A percentile compares a stretch with the other conserved stretches of the same genome.
These are phyloP conservation scores for Stegodyphus dumicola DNA, from an alignment of 1,140 invertebrate species.

Conservation along the genomic window DNA sequence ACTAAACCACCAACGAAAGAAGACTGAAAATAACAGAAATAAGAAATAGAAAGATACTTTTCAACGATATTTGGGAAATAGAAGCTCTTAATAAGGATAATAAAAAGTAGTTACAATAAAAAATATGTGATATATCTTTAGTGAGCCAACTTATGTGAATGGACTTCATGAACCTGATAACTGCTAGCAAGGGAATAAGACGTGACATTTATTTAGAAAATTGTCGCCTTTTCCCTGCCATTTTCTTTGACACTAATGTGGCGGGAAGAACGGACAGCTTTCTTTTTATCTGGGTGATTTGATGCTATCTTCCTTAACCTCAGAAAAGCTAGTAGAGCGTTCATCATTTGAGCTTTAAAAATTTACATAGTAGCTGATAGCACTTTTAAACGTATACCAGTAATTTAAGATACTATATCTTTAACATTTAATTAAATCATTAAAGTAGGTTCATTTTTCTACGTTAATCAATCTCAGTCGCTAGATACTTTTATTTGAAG, in stretches of 20 bases:
- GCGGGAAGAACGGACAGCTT: neutral
- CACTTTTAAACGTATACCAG: too few relatives aligned
- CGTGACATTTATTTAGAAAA: conserved; percentile 56
- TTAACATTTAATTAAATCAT: too few relatives aligned
- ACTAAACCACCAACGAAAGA: conserved; percentile 20
- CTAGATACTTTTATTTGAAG: too few relatives aligned
- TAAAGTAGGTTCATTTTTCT: too few relatives aligned
- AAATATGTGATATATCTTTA: conserved; percentile 40
- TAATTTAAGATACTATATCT: too few relatives aligned
- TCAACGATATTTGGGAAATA: conserved; percentile 38
- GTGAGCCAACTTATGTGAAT: conserved; percentile 44
- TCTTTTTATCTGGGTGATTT: neutral
- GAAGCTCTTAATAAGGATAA: conserved; percentile 49
- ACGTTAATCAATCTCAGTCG: too few relatives aligned
- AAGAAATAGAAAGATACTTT: conserved; percentile 6
- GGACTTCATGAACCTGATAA: conserved; percentile 48
- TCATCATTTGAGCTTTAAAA: neutral
- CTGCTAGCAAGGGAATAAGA: conserved; percentile 47
- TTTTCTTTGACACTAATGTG: conserved; percentile 58
- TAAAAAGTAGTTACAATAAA: conserved; percentile 53
- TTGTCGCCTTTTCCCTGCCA: conserved; percentile 43
- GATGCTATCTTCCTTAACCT: conserved; percentile 13
- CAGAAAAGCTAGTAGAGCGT: conserved; percentile 16
- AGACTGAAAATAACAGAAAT: conserved; percentile 18
- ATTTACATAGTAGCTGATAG: too few relatives aligned